These are phyloP conservation scores for Malaclemys terrapin DNA, from an alignment of 2,113 vertebrate genomes.

Conservation along the genomic window DNA sequence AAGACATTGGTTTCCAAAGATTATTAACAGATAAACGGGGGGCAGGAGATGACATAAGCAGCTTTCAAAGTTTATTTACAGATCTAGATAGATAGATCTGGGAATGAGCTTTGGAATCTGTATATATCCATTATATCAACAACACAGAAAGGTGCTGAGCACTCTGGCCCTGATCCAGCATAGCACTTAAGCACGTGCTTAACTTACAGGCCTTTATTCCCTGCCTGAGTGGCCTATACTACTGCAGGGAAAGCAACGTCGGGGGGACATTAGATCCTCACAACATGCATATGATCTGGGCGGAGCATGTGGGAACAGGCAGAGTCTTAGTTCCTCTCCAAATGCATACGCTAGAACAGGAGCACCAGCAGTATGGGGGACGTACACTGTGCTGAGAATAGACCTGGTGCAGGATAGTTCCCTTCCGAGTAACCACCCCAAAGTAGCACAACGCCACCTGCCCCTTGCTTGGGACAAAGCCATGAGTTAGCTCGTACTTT, in stretches of 20 bases:
- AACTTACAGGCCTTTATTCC: not conserved
- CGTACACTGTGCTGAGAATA: not conserved
- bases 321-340: not conserved
- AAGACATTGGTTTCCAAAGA: slow-evolving; percentile 44
- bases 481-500: not conserved
- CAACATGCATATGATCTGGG: not conserved
- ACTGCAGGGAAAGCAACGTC: not conserved
- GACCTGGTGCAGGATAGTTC: not conserved
- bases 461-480: not conserved
- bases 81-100: not conserved
- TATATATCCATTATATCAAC: not conserved
- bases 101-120: not conserved
- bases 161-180: accelerated
- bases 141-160: not conserved
- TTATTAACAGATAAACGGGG: slow-evolving; percentile 39
- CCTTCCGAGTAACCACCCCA: not conserved
- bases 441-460: not conserved
- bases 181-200: accelerated
- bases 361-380: not conserved
- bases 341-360: not conserved
- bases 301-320: not conserved
- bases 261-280: not conserved
- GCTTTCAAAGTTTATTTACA: accelerated
- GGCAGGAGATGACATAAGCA: not conserved
- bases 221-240: not conserved